Conservation (phyloP, 2,888 invertebrate genomes). For the Caenorhabditis sinica region DNA sequence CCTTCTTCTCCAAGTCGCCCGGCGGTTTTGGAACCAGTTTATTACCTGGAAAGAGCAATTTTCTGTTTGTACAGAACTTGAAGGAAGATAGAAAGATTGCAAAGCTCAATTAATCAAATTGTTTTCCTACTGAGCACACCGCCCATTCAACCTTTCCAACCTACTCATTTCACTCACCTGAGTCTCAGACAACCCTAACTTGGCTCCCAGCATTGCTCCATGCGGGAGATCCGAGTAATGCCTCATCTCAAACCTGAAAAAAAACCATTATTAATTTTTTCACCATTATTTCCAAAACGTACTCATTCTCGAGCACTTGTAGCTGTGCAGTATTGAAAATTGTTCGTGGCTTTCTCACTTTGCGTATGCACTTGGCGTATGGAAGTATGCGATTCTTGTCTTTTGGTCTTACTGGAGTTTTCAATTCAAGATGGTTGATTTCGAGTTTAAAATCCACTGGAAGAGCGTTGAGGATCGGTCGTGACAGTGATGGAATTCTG, state of each 20-base stretch:
- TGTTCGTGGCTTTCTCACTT: slow-evolving; percentile 96
- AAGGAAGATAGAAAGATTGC: neutral
- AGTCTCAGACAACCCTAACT: slow-evolving; percentile 98
- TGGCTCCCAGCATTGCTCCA: slow-evolving; percentile 98
- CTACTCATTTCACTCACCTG: slow-evolving; percentile 92
- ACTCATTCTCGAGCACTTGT: slow-evolving; percentile 95
- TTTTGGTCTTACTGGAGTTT: too few relatives aligned
- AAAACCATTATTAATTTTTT: neutral
- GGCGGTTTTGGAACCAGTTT: slow-evolving; percentile 99
- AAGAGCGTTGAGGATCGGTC: too few relatives aligned
- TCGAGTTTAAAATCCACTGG: too few relatives aligned
- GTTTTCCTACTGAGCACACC: too few relatives aligned
- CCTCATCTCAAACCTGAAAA: slow-evolving; percentile 92
- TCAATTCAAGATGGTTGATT: too few relatives aligned
- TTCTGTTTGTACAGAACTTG: slow-evolving; percentile 9
- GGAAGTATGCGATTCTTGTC: too few relatives aligned
- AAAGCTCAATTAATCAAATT: too few relatives aligned
- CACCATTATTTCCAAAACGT: neutral
- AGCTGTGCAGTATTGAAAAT: slow-evolving; percentile 99
- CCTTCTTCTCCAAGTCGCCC: slow-evolving; percentile 99
- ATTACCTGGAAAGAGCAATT: slow-evolving; percentile 89
- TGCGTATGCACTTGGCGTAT: too few relatives aligned
- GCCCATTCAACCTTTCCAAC: neutral
- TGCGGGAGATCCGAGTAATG: slow-evolving; percentile 99
- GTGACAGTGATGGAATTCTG: too few relatives aligned